phyloP scores from a whole-genome alignment of 2,888 invertebrate species.

The Dorcus hopei region DNA sequence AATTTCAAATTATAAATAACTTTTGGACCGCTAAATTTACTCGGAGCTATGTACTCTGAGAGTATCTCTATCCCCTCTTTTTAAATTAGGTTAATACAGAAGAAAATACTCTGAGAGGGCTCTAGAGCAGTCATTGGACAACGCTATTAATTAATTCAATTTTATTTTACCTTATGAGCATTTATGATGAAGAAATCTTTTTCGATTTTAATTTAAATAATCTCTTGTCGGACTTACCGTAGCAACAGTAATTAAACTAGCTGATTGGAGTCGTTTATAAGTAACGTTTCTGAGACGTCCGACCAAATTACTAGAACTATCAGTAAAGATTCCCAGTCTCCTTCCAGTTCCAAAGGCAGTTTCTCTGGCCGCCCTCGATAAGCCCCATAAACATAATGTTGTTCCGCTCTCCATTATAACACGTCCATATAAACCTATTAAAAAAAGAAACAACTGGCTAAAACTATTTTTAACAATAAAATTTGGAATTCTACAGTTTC shows the following conservation, averaged over 20 bases:
- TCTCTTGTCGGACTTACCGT: too few relatives aligned
- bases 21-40: too few relatives aligned
- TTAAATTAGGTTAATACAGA: too few relatives aligned
- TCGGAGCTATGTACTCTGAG: too few relatives aligned
- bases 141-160: too few relatives aligned
- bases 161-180: too few relatives aligned
- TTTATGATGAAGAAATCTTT: not conserved
- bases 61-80: too few relatives aligned
- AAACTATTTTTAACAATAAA: not conserved
- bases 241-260: too few relatives aligned
- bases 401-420: conserved; percentile 15
- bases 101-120: too few relatives aligned
- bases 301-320: conserved; percentile 20
- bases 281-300: conserved; percentile 24
- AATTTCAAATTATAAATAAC: too few relatives aligned
- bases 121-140: too few relatives aligned
- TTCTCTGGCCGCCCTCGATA: conserved; percentile 18
- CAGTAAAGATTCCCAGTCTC: conserved; percentile 22
- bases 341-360: conserved; percentile 22
- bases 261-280: conserved; percentile 1
- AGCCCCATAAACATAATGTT: conserved; percentile 7
- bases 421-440: conserved; percentile 8
- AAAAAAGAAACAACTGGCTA: not conserved
- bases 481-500: not conserved
- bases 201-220: too few relatives aligned